These are phyloP conservation scores for Microchirus variegatus DNA, from an alignment of 2,797 vertebrate genomes.

Conservation along the genomic window DNA sequence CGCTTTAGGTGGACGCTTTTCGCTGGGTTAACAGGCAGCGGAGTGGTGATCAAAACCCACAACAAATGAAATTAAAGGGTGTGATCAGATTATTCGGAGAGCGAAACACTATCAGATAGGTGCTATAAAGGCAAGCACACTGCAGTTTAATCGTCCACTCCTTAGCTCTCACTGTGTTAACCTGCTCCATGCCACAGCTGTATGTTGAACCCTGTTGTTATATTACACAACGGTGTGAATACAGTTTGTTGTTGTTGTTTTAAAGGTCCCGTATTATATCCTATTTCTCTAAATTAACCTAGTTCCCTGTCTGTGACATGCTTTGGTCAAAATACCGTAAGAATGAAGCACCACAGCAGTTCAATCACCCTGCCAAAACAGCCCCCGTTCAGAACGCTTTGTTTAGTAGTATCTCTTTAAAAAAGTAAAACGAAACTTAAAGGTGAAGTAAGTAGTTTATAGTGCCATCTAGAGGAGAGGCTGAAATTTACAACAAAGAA, in stretches of 20 bases:
- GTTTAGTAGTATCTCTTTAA: no score
- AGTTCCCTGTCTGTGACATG: no score
- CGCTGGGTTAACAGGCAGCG: slow-evolving; percentile 42
- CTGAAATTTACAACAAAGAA: no score
- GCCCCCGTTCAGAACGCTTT: no score
- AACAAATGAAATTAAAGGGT: slow-evolving; percentile 70
- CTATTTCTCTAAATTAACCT: no score
- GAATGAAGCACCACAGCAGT: no score
- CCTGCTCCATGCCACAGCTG: slow-evolving; percentile 41
- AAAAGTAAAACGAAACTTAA: no score
- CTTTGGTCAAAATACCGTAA: no score
- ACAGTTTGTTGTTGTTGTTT: slow-evolving; percentile 39
- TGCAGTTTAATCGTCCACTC: slow-evolving; percentile 64
- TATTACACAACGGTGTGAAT: slow-evolving; percentile 58
- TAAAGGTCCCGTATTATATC: no score
- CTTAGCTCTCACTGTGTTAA: slow-evolving; percentile 69
- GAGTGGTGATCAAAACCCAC: slow-evolving; percentile 49
- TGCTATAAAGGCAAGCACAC: slow-evolving; percentile 60
- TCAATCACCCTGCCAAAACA: no score
- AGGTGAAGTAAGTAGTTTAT: no score
- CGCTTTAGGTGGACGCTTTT: slow-evolving; percentile 60
- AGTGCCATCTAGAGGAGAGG: no score
- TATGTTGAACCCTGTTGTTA: slow-evolving; percentile 51
- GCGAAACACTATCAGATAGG: slow-evolving; percentile 56
- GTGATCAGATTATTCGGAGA: slow-evolving; percentile 54